Conservation (phyloP, 2,888 invertebrate species). For the Dioctria linearis region DNA sequence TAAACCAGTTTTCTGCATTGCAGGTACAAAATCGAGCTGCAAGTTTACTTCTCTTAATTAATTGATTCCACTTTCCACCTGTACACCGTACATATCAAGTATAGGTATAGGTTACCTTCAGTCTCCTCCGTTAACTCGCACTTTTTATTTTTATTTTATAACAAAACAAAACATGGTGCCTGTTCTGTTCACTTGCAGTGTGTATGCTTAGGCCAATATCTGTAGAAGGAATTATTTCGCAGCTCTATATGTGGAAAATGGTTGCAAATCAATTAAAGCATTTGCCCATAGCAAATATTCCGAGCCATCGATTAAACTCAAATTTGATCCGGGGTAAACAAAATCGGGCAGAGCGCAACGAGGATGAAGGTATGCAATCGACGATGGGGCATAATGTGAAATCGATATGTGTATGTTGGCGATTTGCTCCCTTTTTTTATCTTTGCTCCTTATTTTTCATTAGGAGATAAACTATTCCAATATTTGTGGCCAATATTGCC, state of each 20-base stretch:
- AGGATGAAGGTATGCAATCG: neutral
- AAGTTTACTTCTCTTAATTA: no score
- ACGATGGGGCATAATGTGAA: constrained; percentile 3
- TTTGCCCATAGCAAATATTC: constrained; percentile 37
- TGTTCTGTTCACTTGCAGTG: constrained; percentile 4
- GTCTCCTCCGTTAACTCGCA: no score
- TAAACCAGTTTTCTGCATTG: no score
- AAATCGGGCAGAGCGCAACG: constrained; percentile 2
- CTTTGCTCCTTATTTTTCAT: constrained; percentile 1
- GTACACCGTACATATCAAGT: no score
- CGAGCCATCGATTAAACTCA: constrained; percentile 30
- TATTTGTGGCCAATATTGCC: neutral
- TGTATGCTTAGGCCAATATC: neutral
- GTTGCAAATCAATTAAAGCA: constrained; percentile 47
- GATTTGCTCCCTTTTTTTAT: neutral
- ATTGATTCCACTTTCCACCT: no score
- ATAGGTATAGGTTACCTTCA: no score
- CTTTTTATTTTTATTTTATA: no score
- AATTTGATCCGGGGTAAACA: constrained; percentile 24
- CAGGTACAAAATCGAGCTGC: no score
- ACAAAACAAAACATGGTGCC: no score
- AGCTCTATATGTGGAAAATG: constrained; percentile 16
- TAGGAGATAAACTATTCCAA: neutral
- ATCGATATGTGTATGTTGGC: neutral
- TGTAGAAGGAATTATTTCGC: no score